phyloP scores from a whole-genome alignment of 1,140 invertebrate genomes.

The Dermatophagoides farinae region DNA sequence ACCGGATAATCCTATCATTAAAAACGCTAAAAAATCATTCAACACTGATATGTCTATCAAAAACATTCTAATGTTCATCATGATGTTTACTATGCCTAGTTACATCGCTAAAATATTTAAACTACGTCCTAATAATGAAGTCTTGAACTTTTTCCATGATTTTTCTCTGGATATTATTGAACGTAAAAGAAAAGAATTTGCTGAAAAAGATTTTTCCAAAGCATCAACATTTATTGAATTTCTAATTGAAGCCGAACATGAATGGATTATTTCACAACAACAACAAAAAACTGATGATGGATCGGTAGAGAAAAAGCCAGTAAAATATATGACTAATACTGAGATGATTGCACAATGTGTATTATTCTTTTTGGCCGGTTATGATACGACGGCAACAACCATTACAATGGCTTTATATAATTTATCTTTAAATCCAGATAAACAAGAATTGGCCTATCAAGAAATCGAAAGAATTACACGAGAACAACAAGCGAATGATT shows the following conservation, averaged over 20 bases:
- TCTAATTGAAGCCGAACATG: not conserved
- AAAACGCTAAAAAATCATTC: slow-evolving; percentile 21
- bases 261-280: not conserved
- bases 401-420: slow-evolving; percentile 18
- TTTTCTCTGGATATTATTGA: not conserved
- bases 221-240: slow-evolving; percentile 1
- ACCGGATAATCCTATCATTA: slow-evolving; percentile 24
- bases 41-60: slow-evolving; percentile 2
- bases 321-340: slow-evolving; percentile 2
- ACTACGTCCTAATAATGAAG: not conserved
- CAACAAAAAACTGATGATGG: not conserved
- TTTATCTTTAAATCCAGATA: slow-evolving; percentile 12
- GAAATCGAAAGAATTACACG: not conserved
- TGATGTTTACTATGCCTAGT: not conserved
- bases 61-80: not conserved
- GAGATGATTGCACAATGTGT: slow-evolving; percentile 33
- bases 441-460: slow-evolving; percentile 3
- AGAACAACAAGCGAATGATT: not conserved
- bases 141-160: not conserved
- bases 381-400: slow-evolving; percentile 44
- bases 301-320: not conserved
- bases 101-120: not conserved
- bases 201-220: not conserved
- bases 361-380: slow-evolving; percentile 47
- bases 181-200: not conserved